Conservation (phyloP, 2,888 invertebrate species). For the Macrophya alboannulata region DNA sequence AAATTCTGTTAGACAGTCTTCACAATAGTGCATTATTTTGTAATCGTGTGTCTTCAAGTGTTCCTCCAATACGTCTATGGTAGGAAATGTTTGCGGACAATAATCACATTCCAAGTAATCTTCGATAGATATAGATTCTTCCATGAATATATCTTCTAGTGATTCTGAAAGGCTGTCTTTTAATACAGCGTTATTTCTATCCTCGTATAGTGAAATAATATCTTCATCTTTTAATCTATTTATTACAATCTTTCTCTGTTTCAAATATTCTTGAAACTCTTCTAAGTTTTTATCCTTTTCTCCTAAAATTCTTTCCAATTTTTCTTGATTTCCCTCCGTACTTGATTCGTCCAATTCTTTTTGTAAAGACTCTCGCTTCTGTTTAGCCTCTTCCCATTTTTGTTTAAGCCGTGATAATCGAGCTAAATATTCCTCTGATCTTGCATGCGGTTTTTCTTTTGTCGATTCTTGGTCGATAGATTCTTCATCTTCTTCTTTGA, state of each 20-base stretch:
- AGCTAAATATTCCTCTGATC: slow-evolving; percentile 67
- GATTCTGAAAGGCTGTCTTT: slow-evolving; percentile 68
- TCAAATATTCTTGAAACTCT: slow-evolving; percentile 76
- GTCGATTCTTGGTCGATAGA: background rate
- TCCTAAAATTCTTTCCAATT: slow-evolving; percentile 71
- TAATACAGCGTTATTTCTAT: slow-evolving; percentile 68
- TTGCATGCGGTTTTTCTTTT: slow-evolving; percentile 60
- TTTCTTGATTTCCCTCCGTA: slow-evolving; percentile 72
- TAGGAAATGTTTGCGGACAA: slow-evolving; percentile 72
- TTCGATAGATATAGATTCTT: slow-evolving; percentile 66
- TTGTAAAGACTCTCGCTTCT: slow-evolving; percentile 68
- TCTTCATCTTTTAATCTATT: slow-evolving; percentile 75
- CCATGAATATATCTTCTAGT: slow-evolving; percentile 64
- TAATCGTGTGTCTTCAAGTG: slow-evolving; percentile 76
- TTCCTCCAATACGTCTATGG: slow-evolving; percentile 72
- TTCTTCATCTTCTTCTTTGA: background rate
- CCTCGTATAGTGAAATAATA: slow-evolving; percentile 73
- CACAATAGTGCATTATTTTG: slow-evolving; percentile 75
- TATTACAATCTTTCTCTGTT: slow-evolving; percentile 75
- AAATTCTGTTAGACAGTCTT: slow-evolving; percentile 76
- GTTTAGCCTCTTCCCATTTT: slow-evolving; percentile 73
- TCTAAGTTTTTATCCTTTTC: slow-evolving; percentile 70
- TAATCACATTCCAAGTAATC: slow-evolving; percentile 76
- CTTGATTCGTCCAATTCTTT: slow-evolving; percentile 68
- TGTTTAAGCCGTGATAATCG: slow-evolving; percentile 68